A percentile compares a stretch with the other conserved stretches of the same genome.
phyloP scores from a whole-genome alignment of 1,140 invertebrate species.

The Carposina sasakii region DNA sequence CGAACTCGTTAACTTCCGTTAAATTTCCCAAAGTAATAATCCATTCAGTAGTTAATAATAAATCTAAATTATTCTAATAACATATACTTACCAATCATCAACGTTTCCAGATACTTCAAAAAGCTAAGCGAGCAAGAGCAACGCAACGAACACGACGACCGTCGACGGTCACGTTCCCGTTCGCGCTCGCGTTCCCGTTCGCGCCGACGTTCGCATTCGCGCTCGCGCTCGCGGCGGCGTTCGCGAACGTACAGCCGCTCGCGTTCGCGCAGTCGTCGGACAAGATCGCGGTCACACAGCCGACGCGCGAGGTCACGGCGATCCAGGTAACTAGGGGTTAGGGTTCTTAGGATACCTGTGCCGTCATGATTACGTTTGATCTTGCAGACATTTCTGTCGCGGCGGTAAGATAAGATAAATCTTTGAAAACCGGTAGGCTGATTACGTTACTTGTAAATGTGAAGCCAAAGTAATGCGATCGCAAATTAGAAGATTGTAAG shows the following conservation, averaged over 20 bases:
- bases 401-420: too few species aligned
- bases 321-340: constrained; percentile 3
- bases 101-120: constrained; percentile 66
- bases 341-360: constrained; percentile 8
- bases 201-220: constrained; percentile 48
- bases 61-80: background rate
- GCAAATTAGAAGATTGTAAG: too few species aligned
- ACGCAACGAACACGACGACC: constrained; percentile 49
- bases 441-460: too few species aligned
- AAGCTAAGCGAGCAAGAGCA: constrained; percentile 52
- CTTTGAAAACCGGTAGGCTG: too few species aligned
- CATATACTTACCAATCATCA: background rate
- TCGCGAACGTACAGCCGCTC: constrained; percentile 21
- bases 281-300: too few species aligned
- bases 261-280: constrained; percentile 8
- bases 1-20: background rate
- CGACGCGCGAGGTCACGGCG: too few species aligned
- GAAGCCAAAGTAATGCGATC: too few species aligned
- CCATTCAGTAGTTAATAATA: background rate
- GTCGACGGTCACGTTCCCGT: background rate
- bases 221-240: constrained; percentile 47
- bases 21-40: background rate
- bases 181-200: constrained; percentile 25
- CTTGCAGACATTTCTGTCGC: too few species aligned
- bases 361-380: too few species aligned